Evolutionary conservation across 2,888 invertebrate species (phyloP).

Genomic region (Pocota personata): DNA sequence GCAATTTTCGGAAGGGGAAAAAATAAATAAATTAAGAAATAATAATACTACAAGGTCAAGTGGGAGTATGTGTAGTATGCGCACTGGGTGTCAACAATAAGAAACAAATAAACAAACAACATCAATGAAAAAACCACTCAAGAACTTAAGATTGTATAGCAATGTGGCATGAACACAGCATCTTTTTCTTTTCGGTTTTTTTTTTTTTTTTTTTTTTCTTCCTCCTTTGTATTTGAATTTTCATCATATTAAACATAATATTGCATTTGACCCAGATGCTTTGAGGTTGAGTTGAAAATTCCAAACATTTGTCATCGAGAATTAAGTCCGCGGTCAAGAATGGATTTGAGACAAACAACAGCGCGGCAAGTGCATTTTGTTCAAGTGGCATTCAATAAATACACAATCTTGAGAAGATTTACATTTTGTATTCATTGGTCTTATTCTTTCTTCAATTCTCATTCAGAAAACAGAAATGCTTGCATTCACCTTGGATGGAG

Average conservation of each 20-base stretch:
- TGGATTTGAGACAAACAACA: constrained; percentile 6
- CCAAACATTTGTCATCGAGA: constrained; percentile 32
- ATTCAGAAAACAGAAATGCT: neutral
- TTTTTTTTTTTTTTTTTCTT: neutral
- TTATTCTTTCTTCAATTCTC: neutral
- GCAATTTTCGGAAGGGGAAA: neutral
- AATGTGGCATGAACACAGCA: constrained; percentile 1
- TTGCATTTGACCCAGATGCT: constrained; percentile 19
- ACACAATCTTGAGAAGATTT: neutral
- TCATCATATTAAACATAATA: neutral
- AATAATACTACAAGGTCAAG: constrained; percentile 6
- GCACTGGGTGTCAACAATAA: neutral
- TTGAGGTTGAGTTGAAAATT: constrained; percentile 15
- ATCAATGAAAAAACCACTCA: neutral
- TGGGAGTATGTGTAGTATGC: neutral
- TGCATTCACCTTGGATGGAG: neutral
- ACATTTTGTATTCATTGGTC: neutral
- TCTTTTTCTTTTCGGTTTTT: neutral
- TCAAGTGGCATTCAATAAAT: constrained; percentile 17
- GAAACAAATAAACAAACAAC: neutral
- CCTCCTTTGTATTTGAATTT: neutral
- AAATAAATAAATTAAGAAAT: neutral
- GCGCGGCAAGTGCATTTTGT: neutral
- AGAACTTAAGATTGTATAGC: neutral
- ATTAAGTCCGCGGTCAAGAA: constrained; percentile 29